These are phyloP conservation scores for Bryconaethiops microstoma DNA, from an alignment of 2,797 vertebrate genomes.

Conservation along the genomic window DNA sequence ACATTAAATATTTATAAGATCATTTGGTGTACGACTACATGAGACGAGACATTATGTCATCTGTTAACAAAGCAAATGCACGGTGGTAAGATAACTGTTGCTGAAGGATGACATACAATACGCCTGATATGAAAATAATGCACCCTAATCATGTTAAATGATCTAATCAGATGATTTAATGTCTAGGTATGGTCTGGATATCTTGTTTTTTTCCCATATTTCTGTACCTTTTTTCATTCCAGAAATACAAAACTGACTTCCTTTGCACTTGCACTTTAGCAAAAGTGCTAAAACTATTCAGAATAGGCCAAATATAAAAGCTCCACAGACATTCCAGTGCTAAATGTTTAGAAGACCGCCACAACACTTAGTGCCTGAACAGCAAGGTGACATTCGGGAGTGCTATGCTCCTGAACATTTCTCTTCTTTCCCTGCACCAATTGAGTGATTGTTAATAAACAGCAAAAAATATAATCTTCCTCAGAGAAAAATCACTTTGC, in stretches of 20 bases:
- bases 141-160: not conserved
- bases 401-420: constrained; percentile 23
- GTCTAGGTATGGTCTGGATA: not conserved
- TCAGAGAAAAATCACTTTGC: constrained; percentile 44
- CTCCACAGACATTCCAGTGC: not conserved
- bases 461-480: constrained; percentile 15
- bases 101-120: not conserved
- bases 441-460: constrained; percentile 37
- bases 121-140: not conserved
- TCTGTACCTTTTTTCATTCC: not conserved
- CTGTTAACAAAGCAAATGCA: constrained; percentile 18
- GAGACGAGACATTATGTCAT: constrained; percentile 19
- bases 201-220: not conserved
- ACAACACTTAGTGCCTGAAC: not conserved
- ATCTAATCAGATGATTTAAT: not conserved
- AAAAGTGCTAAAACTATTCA: not conserved
- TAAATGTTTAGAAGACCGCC: not conserved
- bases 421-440: not conserved
- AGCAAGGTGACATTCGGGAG: constrained; percentile 6
- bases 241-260: not conserved
- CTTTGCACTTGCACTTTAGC: not conserved
- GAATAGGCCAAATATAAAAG: not conserved
- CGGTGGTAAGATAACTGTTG: not conserved
- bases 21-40: not conserved
- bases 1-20: constrained; percentile 23